These are phyloP conservation scores for Dinomys branickii DNA, from an alignment of 2,113 vertebrate genomes.

Conservation along the genomic window DNA sequence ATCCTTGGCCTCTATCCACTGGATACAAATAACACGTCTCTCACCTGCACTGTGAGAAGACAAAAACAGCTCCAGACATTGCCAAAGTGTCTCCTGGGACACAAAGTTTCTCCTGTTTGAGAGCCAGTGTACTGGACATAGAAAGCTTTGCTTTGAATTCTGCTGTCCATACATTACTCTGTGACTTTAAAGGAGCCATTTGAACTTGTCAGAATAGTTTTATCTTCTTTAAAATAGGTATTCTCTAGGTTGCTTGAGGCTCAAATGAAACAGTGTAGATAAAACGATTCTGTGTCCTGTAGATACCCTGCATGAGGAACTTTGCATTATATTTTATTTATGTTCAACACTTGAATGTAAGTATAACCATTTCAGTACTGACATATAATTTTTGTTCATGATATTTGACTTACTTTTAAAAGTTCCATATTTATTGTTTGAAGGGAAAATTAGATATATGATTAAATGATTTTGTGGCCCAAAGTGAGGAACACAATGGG, in stretches of 20 bases:
- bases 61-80: background rate
- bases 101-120: background rate
- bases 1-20: background rate
- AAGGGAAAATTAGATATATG: background rate
- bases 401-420: constrained; percentile 15
- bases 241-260: background rate
- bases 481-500: background rate
- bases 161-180: background rate
- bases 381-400: background rate
- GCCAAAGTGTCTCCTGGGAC: background rate
- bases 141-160: background rate
- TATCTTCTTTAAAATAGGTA: background rate
- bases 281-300: background rate
- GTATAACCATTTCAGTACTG: background rate
- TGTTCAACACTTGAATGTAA: constrained; percentile 8
- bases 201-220: constrained; percentile 45
- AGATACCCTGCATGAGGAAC: background rate
- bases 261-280: background rate
- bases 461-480: background rate
- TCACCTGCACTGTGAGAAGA: background rate
- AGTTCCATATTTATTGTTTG: background rate
- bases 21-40: background rate
- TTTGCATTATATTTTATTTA: constrained; percentile 43
- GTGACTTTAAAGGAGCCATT: background rate
- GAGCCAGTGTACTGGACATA: background rate